A percentile compares a stretch with the other conserved stretches of the same genome.
Evolutionary conservation across 2,888 invertebrate genomes (phyloP).

Genomic region (Heliconius hortense): DNA sequence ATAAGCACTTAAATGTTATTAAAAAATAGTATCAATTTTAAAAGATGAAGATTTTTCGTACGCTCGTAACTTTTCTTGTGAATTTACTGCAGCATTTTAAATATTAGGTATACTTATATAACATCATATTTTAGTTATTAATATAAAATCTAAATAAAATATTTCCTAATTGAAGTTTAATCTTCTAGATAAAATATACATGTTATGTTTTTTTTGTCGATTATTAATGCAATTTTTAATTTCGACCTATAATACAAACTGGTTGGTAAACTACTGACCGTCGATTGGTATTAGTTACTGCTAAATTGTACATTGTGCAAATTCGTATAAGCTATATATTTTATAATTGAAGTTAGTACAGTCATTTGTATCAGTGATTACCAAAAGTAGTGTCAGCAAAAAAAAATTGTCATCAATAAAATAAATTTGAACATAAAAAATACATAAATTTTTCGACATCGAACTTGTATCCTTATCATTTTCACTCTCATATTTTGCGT

Average conservation of each 20-base stretch:
- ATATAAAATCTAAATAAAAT: background rate
- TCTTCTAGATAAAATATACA: background rate
- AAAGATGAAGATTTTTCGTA: no score
- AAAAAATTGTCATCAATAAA: no score
- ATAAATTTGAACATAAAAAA: no score
- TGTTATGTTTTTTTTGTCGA: background rate
- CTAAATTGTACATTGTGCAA: background rate
- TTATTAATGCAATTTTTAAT: conserved; percentile 3
- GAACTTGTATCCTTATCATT: no score
- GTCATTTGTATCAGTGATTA: no score
- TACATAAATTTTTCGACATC: no score
- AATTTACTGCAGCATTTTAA: background rate
- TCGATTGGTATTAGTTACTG: no score
- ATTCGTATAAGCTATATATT: background rate
- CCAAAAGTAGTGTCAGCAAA: no score
- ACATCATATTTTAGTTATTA: background rate
- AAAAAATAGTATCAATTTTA: no score
- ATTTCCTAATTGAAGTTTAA: background rate
- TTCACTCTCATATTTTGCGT: no score
- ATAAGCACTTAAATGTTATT: no score
- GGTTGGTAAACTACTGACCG: background rate
- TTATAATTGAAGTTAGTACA: background rate
- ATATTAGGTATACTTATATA: background rate
- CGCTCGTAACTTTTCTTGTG: no score
- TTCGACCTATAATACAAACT: background rate